These are phyloP conservation scores for Teleogryllus oceanicus DNA, from an alignment of 2,888 invertebrate genomes.

Conservation along the genomic window DNA sequence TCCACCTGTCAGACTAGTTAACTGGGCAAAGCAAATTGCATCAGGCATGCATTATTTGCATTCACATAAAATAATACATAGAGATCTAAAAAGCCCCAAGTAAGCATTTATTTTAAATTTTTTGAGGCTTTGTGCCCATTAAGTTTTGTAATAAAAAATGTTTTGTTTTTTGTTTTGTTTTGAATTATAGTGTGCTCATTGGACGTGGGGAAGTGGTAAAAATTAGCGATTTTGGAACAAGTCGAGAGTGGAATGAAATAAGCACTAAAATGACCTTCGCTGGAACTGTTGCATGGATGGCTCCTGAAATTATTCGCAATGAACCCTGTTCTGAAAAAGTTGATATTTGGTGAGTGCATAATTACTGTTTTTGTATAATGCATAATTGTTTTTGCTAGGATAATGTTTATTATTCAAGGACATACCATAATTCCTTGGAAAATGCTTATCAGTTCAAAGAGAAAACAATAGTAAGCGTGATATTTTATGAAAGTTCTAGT, in stretches of 20 bases:
- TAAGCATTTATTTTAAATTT: constrained; percentile 55
- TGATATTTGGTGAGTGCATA: constrained; percentile 76
- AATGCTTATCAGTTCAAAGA: too few species aligned
- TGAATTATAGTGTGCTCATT: constrained; percentile 68
- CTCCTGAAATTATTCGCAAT: constrained; percentile 95
- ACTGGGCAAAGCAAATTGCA: constrained; percentile 95
- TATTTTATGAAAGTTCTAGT: too few species aligned
- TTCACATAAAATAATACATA: constrained; percentile 92
- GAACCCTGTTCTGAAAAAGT: constrained; percentile 97
- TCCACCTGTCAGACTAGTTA: constrained; percentile 78
- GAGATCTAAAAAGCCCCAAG: constrained; percentile 99
- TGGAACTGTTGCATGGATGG: constrained; percentile 99
- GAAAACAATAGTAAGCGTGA: too few species aligned
- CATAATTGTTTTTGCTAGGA: too few species aligned
- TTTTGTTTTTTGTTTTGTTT: constrained; percentile 41
- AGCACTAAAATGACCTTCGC: constrained; percentile 97
- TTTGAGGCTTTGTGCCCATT: constrained; percentile 29
- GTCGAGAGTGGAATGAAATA: constrained; percentile 89
- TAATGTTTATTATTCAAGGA: too few species aligned
- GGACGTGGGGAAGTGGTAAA: constrained; percentile 78
- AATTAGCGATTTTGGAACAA: constrained; percentile 97
- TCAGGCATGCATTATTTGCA: constrained; percentile 96
- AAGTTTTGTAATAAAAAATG: constrained; percentile 23
- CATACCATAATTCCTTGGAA: too few species aligned
- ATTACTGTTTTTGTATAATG: too few species aligned